Evolutionary conservation across 2,888 invertebrate species (phyloP), one percentile per base, ranked within the genome.

Genomic region (Polydrusus pterygomalis): DNA sequence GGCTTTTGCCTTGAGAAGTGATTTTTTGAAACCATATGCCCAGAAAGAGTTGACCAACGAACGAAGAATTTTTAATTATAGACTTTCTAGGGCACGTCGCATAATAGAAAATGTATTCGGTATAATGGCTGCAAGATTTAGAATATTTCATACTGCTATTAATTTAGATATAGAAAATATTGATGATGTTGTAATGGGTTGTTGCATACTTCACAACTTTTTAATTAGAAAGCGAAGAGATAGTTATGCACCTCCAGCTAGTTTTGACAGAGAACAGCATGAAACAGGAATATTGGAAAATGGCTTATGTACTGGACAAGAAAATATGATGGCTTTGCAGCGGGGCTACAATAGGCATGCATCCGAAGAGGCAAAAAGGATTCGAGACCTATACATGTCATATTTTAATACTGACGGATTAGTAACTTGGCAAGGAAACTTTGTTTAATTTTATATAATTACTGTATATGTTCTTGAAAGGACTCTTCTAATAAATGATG

Each of bases 61-160:
- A 40, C 9, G 10, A 9, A 40, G 40, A 40, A 40, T 25, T 11
- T 40, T 40, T 40, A 40, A 40, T 40, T 40, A 51, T 20, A 17
- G 51, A 18, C n/a, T 51, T 2, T 51, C 51, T n/a, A 51, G 10
- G 20, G 51, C 51, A 18, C 9, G 51, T 13, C 1, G 51, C 10
- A 51, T 51, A 13, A 51, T 51, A 51, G 51, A 51, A n/a, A 51
- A 51, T n/a, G 20, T 20, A 10, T 51, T 51, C n/a, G 51, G 51
- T 13, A 51, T 51, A 18, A 13, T 51, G 51, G 51, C 51, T 13
- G 9, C 17, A 9, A 17, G 51, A 18, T 51, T 51, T 51, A 51
- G 51, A 51, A 51, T 51, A 13, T 51, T 51, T 20, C 51, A 51
- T 51, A 51, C 51, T 25, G 25, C 25, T 3, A 25, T 3, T 25